These are phyloP conservation scores for Cydia strobilella DNA, from an alignment of 1,140 invertebrate species.

Conservation along the genomic window DNA sequence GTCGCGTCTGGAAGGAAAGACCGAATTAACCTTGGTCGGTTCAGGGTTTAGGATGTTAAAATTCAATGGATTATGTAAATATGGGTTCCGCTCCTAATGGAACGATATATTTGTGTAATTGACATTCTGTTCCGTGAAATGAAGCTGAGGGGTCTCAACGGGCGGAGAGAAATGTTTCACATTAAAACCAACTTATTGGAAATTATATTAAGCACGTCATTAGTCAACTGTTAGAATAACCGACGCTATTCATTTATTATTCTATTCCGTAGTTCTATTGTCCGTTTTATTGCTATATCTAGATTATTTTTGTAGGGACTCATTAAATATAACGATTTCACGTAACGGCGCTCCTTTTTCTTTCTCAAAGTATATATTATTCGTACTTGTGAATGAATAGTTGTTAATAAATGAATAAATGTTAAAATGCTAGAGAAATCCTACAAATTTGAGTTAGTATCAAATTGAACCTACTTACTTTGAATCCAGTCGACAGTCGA, in stretches of 20 bases:
- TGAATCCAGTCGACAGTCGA: no score
- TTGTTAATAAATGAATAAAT: no score
- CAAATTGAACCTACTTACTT: no score
- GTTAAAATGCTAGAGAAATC: no score
- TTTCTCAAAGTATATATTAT: no score
- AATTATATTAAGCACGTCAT: constrained; percentile 7
- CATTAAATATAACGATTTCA: no score
- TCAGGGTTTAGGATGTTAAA: constrained; percentile 30
- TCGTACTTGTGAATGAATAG: no score
- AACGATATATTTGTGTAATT: constrained; percentile 32
- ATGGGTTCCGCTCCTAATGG: constrained; percentile 28
- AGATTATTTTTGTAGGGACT: background rate
- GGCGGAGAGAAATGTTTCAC: constrained; percentile 10
- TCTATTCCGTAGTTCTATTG: background rate
- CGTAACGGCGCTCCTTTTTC: no score
- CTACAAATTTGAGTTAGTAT: no score
- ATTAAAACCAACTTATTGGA: constrained; percentile 2
- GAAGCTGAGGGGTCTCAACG: constrained; percentile 11
- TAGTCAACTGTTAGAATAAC: constrained; percentile 1
- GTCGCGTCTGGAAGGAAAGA: background rate
- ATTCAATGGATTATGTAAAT: constrained; percentile 33
- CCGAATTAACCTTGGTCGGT: no score
- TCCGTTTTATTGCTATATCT: background rate
- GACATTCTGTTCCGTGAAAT: constrained; percentile 29
- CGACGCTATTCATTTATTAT: background rate